Base-by-base conservation (phyloP, 2,888 invertebrate genomes). In the Apotomis betuletana region DNA sequence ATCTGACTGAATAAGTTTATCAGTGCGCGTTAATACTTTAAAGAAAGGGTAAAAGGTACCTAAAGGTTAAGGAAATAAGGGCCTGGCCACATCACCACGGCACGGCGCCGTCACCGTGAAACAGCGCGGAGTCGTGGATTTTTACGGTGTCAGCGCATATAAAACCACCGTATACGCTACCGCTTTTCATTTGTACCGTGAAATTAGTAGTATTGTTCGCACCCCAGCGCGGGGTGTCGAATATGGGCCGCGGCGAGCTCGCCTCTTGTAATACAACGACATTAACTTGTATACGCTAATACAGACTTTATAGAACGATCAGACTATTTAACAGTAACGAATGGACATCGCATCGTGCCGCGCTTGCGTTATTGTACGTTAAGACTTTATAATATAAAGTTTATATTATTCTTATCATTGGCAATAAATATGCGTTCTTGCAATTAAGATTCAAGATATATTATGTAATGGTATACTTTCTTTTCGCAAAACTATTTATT, bases 231-330 rank as follows among this genome's bases (percentile, higher is more conserved):
- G 72, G 63, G 75, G 75, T 74, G 76, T 74, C 76, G 82, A 85
- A 86, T 85, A 82, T 85, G 85, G 82, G 89, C 87, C 87, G 85
- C 88, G 89, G 87, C 85, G 85, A 88, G 89, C 88, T 89, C 87
- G 88, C 83, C 59, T 64, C 57, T 64, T 54, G 64, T 58, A 63
- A 63, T 63, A 58, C 70, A 38, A 59, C 59, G 61, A 67, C 57
- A 51, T 62, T 51, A 15, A 57, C 49, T 57, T 70, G 62, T 67
- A 62, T 62, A 61, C 51, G 61, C 65, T 70, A 70, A 61, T 70
- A 61, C 59, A 15, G 49, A 49, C 38, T 60, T 59, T 59, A 54
- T 61, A 54, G 36, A 13, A 46, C 55, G 15, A 65, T 49, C 49
- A 2, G 4, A 46, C 46, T 8, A 44, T 36, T 57, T 46, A 46